Evolutionary conservation across 2,888 invertebrate genomes (phyloP).

Genomic region (Tortrix viridana): DNA sequence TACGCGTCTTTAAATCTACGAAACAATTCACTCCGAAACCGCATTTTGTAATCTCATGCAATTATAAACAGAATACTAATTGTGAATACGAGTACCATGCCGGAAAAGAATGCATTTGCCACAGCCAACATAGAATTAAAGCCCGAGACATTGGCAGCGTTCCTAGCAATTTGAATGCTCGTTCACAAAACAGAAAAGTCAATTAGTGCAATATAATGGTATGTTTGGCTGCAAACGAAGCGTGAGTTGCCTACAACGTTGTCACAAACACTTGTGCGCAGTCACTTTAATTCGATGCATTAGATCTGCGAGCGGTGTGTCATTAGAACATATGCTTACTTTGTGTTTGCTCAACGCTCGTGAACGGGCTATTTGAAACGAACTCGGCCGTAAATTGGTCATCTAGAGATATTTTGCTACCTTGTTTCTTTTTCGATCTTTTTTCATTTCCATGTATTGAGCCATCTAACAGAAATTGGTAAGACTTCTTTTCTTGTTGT

Average conservation of each 20-base stretch:
- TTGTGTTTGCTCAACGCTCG: conserved; percentile 77
- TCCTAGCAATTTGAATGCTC: conserved; percentile 57
- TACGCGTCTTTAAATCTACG: conserved; percentile 13
- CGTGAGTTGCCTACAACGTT: conserved; percentile 62
- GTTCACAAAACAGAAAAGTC: conserved; percentile 55
- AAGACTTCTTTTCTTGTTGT: too few relatives aligned
- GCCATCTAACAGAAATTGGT: too few relatives aligned
- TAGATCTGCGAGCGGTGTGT: conserved; percentile 54
- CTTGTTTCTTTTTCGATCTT: too few relatives aligned
- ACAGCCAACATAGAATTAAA: conserved; percentile 49
- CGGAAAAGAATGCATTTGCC: conserved; percentile 43
- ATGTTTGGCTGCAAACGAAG: conserved; percentile 61
- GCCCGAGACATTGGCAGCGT: conserved; percentile 46
- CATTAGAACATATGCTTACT: conserved; percentile 75
- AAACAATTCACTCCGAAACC: conserved; percentile 22
- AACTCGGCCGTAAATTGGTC: conserved; percentile 58
- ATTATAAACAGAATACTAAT: conserved; percentile 37
- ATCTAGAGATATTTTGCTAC: neutral
- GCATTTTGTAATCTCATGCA: conserved; percentile 39
- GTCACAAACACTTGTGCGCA: conserved; percentile 53
- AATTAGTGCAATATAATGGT: conserved; percentile 63
- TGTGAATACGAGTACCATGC: conserved; percentile 35
- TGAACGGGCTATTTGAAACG: conserved; percentile 69
- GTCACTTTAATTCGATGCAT: conserved; percentile 62
- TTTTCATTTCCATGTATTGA: too few relatives aligned